These are phyloP conservation scores for Lepetodrilus schrolli DNA, from an alignment of 2,888 invertebrate species.

Conservation along the genomic window DNA sequence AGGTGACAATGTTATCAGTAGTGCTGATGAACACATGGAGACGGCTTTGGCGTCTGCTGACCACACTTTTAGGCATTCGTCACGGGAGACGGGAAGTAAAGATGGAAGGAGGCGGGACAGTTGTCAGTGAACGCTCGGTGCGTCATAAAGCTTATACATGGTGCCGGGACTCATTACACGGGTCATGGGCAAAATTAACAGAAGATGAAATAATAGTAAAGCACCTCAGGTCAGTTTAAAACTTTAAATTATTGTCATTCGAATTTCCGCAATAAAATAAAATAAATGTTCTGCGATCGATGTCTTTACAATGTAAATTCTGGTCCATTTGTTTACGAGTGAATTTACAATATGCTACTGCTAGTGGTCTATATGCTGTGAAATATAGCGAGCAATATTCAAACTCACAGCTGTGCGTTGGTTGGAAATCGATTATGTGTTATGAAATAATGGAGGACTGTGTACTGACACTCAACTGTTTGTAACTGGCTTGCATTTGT, in stretches of 20 bases:
- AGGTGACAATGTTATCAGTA: conserved; percentile 29
- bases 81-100: conserved; percentile 3
- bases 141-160: conserved; percentile 41
- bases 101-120: conserved; percentile 29
- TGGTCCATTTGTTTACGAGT: neutral
- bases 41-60: conserved; percentile 28
- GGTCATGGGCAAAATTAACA: conserved; percentile 56
- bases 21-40: conserved; percentile 36
- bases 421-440: too few relatives aligned
- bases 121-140: conserved; percentile 34
- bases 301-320: neutral
- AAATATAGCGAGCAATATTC: too few relatives aligned
- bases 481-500: too few relatives aligned
- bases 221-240: conserved; percentile 49
- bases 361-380: too few relatives aligned
- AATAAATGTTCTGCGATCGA: neutral
- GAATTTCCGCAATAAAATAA: neutral
- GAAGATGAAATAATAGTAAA: conserved; percentile 55
- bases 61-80: conserved; percentile 23
- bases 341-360: neutral
- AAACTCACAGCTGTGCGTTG: too few relatives aligned
- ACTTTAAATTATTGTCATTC: neutral
- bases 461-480: too few relatives aligned
- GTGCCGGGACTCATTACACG: conserved; percentile 63
- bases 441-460: too few relatives aligned